Conservation (phyloP, 2,797 vertebrate genomes). For the Microctenopoma lineatum region DNA sequence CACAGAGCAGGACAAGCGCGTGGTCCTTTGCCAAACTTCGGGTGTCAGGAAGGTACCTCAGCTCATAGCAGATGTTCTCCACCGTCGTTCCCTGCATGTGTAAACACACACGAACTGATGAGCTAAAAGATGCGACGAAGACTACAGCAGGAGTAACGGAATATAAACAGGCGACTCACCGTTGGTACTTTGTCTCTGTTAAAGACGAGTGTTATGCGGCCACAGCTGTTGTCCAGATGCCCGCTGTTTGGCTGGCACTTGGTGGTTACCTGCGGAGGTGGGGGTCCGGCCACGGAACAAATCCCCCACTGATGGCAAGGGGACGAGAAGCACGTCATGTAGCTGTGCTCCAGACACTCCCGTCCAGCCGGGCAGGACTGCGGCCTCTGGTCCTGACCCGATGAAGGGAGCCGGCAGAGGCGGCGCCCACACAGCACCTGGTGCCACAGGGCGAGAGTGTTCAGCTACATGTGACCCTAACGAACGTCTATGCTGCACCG, state of each 20-base stretch:
- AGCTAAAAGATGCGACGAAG: constrained; percentile 2
- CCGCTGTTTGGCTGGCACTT: constrained; percentile 90
- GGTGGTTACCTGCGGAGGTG: constrained; percentile 76
- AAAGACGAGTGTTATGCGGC: constrained; percentile 92
- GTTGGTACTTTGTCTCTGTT: constrained; percentile 90
- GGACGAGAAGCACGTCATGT: constrained; percentile 91
- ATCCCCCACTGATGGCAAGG: constrained; percentile 93
- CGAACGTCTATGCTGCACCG: not conserved
- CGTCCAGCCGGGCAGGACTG: constrained; percentile 87
- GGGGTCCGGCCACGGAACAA: constrained; percentile 84
- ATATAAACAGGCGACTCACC: constrained; percentile 77
- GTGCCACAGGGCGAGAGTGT: constrained; percentile 4
- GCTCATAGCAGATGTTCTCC: constrained; percentile 93
- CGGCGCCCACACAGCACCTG: constrained; percentile 94
- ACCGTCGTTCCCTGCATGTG: constrained; percentile 91
- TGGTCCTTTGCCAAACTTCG: constrained; percentile 88
- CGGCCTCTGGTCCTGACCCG: constrained; percentile 65
- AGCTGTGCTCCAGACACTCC: constrained; percentile 86
- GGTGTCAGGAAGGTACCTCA: constrained; percentile 90
- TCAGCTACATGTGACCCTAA: not conserved
- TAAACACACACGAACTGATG: constrained; percentile 2
- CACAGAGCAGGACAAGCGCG: constrained; percentile 90
- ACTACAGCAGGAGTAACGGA: not conserved
- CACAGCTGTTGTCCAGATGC: constrained; percentile 94
- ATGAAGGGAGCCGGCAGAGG: constrained; percentile 82